These are phyloP conservation scores for Euthynnus affinis DNA, from an alignment of 2,797 vertebrate genomes.

Conservation along the genomic window DNA sequence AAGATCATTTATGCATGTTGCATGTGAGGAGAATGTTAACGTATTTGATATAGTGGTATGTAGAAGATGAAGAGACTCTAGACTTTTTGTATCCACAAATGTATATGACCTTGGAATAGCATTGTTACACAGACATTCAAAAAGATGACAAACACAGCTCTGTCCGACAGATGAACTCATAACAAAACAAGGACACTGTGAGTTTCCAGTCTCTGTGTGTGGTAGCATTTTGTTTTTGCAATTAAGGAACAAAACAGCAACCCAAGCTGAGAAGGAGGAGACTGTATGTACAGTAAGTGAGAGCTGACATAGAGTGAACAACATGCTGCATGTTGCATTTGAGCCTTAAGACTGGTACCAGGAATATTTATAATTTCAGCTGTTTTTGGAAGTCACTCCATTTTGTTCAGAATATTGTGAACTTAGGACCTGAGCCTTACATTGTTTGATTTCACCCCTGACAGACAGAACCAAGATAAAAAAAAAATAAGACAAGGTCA, in stretches of 20 bases:
- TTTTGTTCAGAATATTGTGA: not conserved
- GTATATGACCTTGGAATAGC: conserved; percentile 48
- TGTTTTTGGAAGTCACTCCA: not conserved
- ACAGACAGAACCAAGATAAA: not conserved
- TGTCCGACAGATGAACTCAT: not conserved
- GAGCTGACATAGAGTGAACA: not conserved
- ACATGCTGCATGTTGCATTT: not conserved
- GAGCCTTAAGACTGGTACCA: not conserved
- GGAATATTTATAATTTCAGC: not conserved
- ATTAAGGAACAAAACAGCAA: not conserved
- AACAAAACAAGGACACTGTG: not conserved
- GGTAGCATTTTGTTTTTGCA: not conserved
- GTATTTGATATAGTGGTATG: conserved; percentile 1
- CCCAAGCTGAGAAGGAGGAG: not conserved
- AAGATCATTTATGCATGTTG: conserved; percentile 74
- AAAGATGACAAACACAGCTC: conserved; percentile 14
- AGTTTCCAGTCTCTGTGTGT: not conserved
- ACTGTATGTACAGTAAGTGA: not conserved
- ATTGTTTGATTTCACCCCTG: not conserved
- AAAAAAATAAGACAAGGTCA: not conserved
- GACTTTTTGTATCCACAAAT: conserved; percentile 33
- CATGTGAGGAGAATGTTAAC: conserved; percentile 60
- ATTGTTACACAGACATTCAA: conserved; percentile 32
- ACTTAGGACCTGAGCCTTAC: not conserved
- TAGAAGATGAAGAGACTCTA: conserved; percentile 17